These are phyloP conservation scores for Eupleurogrammus muticus DNA, from an alignment of 2,797 vertebrate genomes.

Conservation along the genomic window DNA sequence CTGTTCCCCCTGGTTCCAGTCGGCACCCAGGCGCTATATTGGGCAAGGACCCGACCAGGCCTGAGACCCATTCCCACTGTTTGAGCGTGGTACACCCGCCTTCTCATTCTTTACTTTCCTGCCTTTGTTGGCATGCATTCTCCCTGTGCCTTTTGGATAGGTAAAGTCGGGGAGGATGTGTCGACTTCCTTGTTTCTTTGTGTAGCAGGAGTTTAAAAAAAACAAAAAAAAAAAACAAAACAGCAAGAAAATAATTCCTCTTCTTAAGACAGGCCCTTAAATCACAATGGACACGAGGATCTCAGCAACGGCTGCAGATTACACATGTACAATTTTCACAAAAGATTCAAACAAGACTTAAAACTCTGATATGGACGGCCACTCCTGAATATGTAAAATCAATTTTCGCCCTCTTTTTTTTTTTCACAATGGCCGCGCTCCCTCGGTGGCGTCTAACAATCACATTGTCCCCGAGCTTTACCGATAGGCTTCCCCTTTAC, in stretches of 20 bases:
- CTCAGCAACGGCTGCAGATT: constrained; percentile 38
- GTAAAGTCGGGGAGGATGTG: constrained; percentile 75
- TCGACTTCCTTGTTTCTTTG: constrained; percentile 80
- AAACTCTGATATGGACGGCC: constrained; percentile 36
- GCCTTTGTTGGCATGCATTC: constrained; percentile 81
- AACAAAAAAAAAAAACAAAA: background rate
- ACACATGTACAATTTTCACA: constrained; percentile 13
- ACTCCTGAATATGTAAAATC: constrained; percentile 31
- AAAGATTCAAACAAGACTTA: constrained; percentile 38
- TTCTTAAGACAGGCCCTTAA: constrained; percentile 35
- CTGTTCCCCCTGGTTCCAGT: constrained; percentile 69
- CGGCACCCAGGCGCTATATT: constrained; percentile 81
- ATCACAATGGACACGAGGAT: constrained; percentile 48
- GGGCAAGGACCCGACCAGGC: constrained; percentile 69
- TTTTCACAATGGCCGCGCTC: constrained; percentile 45
- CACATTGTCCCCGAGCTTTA: constrained; percentile 57
- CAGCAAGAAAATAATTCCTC: constrained; percentile 39
- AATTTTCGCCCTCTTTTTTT: constrained; percentile 12
- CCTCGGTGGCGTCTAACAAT: constrained; percentile 51
- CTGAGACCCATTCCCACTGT: constrained; percentile 72
- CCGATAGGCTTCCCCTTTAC: constrained; percentile 56
- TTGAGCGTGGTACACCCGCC: constrained; percentile 62
- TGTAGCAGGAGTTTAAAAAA: constrained; percentile 50
- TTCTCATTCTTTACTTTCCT: constrained; percentile 81
- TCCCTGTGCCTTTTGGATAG: constrained; percentile 72